A percentile compares a stretch with the other conserved stretches of the same genome.
Evolutionary conservation across 2,797 vertebrate species (phyloP).

Genomic region (Acrossocheilus fasciatus): DNA sequence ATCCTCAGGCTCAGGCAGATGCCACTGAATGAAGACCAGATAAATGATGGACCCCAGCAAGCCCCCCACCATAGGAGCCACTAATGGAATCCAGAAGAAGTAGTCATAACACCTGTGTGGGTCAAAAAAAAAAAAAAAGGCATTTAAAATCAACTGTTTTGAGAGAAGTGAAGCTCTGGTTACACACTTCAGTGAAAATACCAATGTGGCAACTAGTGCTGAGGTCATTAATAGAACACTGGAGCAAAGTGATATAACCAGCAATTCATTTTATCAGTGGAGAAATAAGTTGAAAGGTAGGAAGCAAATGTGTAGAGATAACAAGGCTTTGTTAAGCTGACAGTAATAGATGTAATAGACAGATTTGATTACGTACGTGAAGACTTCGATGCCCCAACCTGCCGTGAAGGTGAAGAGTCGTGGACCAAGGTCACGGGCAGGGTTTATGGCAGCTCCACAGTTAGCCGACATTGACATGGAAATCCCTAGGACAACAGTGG

Average conservation of each 20-base stretch:
- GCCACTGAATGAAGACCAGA: conserved; percentile 80
- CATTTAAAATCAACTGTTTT: neutral
- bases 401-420: conserved; percentile 85
- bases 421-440: conserved; percentile 87
- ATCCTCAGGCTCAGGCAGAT: conserved; percentile 72
- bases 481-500: conserved; percentile 80
- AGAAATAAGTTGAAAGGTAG: neutral
- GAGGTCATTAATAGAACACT: neutral
- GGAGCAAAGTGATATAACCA: neutral
- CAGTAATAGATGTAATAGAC: neutral
- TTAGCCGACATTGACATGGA: conserved; percentile 82
- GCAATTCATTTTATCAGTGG: neutral
- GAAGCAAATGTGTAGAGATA: neutral
- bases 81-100: conserved; percentile 88
- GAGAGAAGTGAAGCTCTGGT: neutral
- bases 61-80: conserved; percentile 80
- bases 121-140: neutral
- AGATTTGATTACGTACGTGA: conserved; percentile 79
- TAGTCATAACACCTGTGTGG: conserved; percentile 77
- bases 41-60: conserved; percentile 76
- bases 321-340: neutral
- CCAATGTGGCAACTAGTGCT: neutral
- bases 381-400: conserved; percentile 89
- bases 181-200: neutral
- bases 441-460: conserved; percentile 87